Percentiles rank a stretch among this genome's conserved stretches.
Conservation (phyloP, 1,140 invertebrate genomes). For the Portunus trituberculatus region DNA sequence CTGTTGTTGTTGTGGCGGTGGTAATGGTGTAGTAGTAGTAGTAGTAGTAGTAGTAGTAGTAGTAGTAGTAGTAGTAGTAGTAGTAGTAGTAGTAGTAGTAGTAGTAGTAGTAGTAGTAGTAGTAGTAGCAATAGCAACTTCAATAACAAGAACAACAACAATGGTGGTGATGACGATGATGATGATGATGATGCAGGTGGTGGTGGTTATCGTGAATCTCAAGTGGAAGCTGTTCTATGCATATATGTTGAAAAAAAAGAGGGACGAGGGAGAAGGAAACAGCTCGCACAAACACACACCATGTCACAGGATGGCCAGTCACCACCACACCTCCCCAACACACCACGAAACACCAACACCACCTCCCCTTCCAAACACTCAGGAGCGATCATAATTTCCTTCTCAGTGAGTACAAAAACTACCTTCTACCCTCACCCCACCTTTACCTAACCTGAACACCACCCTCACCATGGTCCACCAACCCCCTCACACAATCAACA, state of each 20-base stretch:
- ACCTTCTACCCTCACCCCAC: background rate
- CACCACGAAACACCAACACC: background rate
- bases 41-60: background rate
- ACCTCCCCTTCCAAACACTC: background rate
- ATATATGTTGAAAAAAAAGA: too few species aligned
- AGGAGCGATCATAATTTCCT: background rate
- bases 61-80: conserved; percentile 21
- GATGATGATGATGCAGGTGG: background rate
- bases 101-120: conserved; percentile 14
- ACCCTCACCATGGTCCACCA: background rate
- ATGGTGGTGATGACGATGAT: background rate
- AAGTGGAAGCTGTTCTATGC: too few species aligned
- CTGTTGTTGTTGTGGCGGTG: too few species aligned
- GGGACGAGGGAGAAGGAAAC: too few species aligned
- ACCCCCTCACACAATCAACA: too few species aligned
- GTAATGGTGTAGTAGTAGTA: background rate
- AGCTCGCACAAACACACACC: background rate
- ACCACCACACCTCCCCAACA: background rate
- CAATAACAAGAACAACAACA: background rate
- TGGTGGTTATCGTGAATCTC: background rate
- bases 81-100: conserved; percentile 23
- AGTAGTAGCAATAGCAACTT: background rate
- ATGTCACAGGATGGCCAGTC: too few species aligned
- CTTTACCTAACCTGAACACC: background rate
- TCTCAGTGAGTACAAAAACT: background rate